Evolutionary conservation across 30 jellyfish, hydroid and myxozoan species (phyloP), one percentile per base, ranked within the genome.

Genomic region (Aurelia aurita complex sp. Pacific): DNA sequence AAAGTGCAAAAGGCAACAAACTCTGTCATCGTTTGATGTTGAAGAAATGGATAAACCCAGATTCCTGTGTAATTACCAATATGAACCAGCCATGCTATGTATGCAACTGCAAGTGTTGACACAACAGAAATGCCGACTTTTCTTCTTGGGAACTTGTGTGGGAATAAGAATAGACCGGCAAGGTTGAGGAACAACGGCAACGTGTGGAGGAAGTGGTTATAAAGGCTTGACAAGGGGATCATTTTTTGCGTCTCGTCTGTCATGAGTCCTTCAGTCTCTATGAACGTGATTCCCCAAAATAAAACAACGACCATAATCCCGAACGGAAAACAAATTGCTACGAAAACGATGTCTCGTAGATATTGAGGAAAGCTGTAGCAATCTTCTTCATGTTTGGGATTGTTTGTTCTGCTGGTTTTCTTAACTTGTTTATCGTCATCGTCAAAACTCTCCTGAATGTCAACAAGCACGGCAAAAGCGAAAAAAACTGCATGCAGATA

Each of bases 61-160:
- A 15, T 34, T 10, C 91, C 91, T 2, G 85, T 73, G 70, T 70
- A 51, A 34, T 71, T 82, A 29, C 85, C 85, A 29, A 82, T 69
- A 42, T 82, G 85, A 4, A 82, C 85, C 79, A 82, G 83, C 91
- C 91, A 82, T 16, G 79, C 53, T 2, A 82, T 23, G 29, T 82
- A 82, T n/a, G 66, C n/a, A 38, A 82, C 40, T 9, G 91, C 54
- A 14, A 70, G 9, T 12, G 38, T 10, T 0, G 70, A 4, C 33
- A 69, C 85, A 0, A 15, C 67, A 14, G 79, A 18, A 17, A 82
- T 12, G 6, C 91, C 91, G 38, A 40, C 10, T 13, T 2, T 15
- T 52, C 91, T 71, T 43, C 29, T 40, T n/a, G 91, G 91, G 74
- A 70, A 82, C 52, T 34, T 52, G 64, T 57, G 76, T 36, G 34